Percentiles rank a stretch among this genome's conserved stretches.
Conservation (phyloP, 2,888 invertebrate genomes). For the Protophormia terraenovae region DNA sequence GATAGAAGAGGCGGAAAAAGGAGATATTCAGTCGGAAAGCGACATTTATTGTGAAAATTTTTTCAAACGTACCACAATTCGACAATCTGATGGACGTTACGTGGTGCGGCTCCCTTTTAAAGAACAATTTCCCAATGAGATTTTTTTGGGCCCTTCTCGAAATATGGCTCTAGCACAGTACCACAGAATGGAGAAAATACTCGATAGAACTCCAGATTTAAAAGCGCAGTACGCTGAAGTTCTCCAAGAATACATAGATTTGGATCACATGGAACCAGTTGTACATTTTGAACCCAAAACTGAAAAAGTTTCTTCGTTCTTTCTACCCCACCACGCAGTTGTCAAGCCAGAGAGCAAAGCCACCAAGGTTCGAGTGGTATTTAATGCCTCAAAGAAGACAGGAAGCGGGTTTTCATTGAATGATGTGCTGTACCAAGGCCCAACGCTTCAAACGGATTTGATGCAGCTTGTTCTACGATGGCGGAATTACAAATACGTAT, state of each 20-base stretch:
- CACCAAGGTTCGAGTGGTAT: not conserved
- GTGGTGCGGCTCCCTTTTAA: slow-evolving; percentile 4
- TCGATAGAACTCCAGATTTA: not conserved
- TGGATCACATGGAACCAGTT: not conserved
- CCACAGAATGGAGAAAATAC: not conserved
- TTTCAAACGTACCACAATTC: not conserved
- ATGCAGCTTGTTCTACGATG: not conserved
- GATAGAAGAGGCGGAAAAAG: not conserved
- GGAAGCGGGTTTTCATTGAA: not conserved
- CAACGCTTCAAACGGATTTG: not conserved
- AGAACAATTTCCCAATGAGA: not conserved
- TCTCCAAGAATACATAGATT: not conserved
- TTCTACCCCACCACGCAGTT: not conserved
- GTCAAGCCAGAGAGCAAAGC: not conserved
- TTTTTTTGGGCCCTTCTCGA: not conserved
- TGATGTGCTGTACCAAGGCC: not conserved
- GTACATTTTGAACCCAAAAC: not conserved
- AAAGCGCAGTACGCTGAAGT: not conserved
- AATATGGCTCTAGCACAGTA: not conserved
- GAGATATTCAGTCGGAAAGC: not conserved
- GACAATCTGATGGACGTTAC: not conserved
- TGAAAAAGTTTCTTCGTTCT: not conserved
- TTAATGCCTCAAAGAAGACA: not conserved
- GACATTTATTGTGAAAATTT: not conserved
- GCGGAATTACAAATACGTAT: not conserved